Evolutionary conservation across 2,113 vertebrate species (phyloP).

Genomic region (Perca flavescens): DNA sequence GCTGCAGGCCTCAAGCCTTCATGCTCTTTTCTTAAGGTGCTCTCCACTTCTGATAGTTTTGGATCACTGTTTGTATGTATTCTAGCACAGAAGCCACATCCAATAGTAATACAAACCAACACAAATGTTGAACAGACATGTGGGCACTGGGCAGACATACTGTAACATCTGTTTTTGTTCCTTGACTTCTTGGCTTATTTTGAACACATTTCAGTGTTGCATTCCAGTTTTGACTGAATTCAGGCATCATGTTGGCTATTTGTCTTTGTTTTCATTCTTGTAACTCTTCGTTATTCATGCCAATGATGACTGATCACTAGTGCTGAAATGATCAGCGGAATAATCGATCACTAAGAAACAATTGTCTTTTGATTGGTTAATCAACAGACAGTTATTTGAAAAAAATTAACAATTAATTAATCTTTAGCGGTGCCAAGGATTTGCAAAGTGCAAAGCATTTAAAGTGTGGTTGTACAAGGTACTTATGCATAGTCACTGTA

Average conservation of each 20-base stretch:
- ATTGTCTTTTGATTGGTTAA: not conserved
- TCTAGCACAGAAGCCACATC: slow-evolving; percentile 1
- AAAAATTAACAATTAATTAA: not conserved
- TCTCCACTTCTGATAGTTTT: slow-evolving; percentile 14
- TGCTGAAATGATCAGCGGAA: no score
- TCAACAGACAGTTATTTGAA: not conserved
- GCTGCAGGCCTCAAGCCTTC: not conserved
- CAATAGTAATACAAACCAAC: slow-evolving; percentile 15
- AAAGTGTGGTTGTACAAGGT: no score
- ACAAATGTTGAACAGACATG: slow-evolving; percentile 16
- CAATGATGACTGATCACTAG: not conserved
- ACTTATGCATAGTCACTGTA: no score
- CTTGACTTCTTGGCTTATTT: slow-evolving; percentile 8
- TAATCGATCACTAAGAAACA: not conserved
- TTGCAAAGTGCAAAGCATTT: not conserved
- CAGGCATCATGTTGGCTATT: not conserved
- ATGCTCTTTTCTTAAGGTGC: slow-evolving; percentile 1
- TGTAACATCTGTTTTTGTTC: slow-evolving; percentile 45
- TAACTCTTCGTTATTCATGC: not conserved
- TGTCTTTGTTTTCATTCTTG: not conserved
- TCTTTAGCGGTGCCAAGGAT: not conserved
- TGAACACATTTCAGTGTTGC: slow-evolving; percentile 4
- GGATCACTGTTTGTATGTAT: slow-evolving; percentile 18
- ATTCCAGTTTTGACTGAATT: slow-evolving; percentile 18
- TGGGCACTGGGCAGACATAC: not conserved